Base-by-base conservation (phyloP, 2,888 invertebrate genomes). In the Eretmocerus hayati region DNA sequence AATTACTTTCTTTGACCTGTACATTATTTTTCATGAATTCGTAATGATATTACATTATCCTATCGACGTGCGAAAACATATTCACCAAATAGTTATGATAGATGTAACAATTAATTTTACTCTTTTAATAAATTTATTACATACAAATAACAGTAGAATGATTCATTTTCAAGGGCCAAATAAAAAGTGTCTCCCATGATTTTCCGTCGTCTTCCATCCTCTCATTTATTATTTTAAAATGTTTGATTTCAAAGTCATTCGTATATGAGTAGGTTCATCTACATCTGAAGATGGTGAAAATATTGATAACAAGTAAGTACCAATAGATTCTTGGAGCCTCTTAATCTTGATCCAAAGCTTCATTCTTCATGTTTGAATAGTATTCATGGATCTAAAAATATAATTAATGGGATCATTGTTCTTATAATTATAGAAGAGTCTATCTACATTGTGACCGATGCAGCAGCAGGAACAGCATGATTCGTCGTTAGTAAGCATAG, bases 1-100 rank as follows among this genome's bases (percentile, higher is more conserved):
- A 65, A 69, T 51, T 19, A 26, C 26, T 11, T 20, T 44, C 18
- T 35, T 32, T 44, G 9, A 41, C 40, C 42, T 43, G 19, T 51
- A 33, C 44, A 51, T 37, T 37, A 20, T 44, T 31, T 21, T 31
- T 19, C 31, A 23, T 32, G 37, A 38, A 38, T 52, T 52, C 45
- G 33, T 48, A 48, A 52, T 42, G 42, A 45, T 38, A 31, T 32
- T 42, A 6, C 45, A 48, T 48, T 48, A 44, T 33, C 42, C 38
- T 30, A 32, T 48, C 46, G 48, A 53, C 22, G 32, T 38, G 19
- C 32, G 15, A 42, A 31, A 21, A 39, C 23, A 26, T 53, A 47
- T 50, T 50, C 46, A 53, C 45, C 48, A 50, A 50, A 53, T 52
- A 49, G 46, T 40, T 48, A 32, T 26, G 23, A 46, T 53, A 50